These are phyloP conservation scores for Amphiprion ocellaris DNA, from an alignment of 2,113 vertebrate genomes.

Conservation along the genomic window DNA sequence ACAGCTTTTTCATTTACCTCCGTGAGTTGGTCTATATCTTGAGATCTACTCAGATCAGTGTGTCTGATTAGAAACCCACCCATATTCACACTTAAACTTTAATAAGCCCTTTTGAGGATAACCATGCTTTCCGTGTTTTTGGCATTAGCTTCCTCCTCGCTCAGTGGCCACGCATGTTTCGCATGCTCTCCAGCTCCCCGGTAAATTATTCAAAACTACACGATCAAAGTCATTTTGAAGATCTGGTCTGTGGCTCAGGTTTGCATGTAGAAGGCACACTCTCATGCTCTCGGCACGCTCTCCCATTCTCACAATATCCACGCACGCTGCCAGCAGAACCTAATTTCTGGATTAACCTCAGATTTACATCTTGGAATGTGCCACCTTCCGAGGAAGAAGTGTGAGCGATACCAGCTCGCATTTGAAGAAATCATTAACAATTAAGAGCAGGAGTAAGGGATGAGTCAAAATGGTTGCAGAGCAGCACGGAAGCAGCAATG, in stretches of 20 bases:
- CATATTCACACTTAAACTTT: slow-evolving; percentile 54
- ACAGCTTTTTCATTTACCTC: background rate
- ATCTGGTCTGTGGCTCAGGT: slow-evolving; percentile 61
- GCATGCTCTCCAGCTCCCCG: slow-evolving; percentile 47
- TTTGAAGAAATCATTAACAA: slow-evolving; percentile 83
- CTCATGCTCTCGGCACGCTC: slow-evolving; percentile 49
- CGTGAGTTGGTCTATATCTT: background rate
- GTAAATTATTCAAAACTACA: slow-evolving; percentile 79
- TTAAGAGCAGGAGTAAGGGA: slow-evolving; percentile 67
- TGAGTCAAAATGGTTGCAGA: slow-evolving; percentile 48
- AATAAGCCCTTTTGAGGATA: slow-evolving; percentile 63
- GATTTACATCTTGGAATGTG: slow-evolving; percentile 69
- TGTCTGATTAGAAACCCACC: slow-evolving; percentile 7
- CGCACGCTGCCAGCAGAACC: slow-evolving; percentile 37
- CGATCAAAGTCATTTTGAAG: slow-evolving; percentile 73
- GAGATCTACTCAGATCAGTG: background rate
- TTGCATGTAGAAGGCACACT: slow-evolving; percentile 38
- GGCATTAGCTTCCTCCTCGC: slow-evolving; percentile 53
- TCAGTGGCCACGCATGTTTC: slow-evolving; percentile 58
- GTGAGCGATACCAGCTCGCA: slow-evolving; percentile 55
- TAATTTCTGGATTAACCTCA: slow-evolving; percentile 63
- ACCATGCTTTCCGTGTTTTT: slow-evolving; percentile 71
- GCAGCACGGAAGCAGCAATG: slow-evolving; percentile 65
- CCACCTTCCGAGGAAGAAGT: slow-evolving; percentile 33
- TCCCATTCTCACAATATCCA: slow-evolving; percentile 49